Evolutionary conservation across 2,797 vertebrate genomes (phyloP).

Genomic region (Myotis myotis): DNA sequence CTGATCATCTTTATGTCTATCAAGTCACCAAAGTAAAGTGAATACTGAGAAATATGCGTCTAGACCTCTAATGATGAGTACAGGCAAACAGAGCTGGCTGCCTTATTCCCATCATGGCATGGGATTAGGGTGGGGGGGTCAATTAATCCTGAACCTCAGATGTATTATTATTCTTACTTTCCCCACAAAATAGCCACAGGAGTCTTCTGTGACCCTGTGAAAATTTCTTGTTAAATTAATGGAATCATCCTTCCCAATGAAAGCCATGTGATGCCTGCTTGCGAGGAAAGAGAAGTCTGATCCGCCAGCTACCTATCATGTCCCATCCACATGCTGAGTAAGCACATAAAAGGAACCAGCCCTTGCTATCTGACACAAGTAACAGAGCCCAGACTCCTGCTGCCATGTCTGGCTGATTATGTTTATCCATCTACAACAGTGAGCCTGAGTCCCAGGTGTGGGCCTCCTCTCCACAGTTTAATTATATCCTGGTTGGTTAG

Average conservation of each 20-base stretch:
- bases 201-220: neutral
- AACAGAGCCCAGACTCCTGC: neutral
- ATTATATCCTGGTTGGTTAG: neutral
- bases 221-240: neutral
- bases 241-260: neutral
- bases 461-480: neutral
- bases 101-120: neutral
- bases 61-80: neutral
- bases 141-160: neutral
- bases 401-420: neutral
- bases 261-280: neutral
- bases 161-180: neutral
- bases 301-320: neutral
- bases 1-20: neutral
- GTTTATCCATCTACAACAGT: neutral
- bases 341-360: slow-evolving; percentile 1
- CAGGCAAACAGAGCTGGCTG: neutral
- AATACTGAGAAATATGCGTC: neutral
- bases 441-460: neutral
- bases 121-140: neutral
- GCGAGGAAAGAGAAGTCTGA: neutral
- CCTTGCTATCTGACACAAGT: neutral
- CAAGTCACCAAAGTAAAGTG: neutral
- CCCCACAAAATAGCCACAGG: neutral
- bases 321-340: neutral